Evolutionary conservation across 2,113 vertebrate species (phyloP), one percentile per base, ranked within the genome.

Genomic region (Penelope pileata): DNA sequence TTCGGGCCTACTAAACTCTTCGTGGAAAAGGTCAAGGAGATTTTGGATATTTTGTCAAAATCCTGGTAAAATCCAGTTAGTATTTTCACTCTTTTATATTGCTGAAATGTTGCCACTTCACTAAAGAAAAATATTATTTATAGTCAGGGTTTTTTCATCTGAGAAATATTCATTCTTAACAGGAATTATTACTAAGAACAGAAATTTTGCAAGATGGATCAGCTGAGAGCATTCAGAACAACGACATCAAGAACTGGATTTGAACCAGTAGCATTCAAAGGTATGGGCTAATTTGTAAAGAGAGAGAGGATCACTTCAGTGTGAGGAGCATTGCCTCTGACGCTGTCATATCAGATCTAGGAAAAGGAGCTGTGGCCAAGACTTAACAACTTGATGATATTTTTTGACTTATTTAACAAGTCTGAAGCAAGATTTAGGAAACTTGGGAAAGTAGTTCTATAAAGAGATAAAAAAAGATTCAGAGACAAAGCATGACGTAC

Each of bases 51-150:
- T 45, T 96, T 96, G 24, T 97, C 96, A 89, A 98, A 79, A 67
- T 99, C 98, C 32, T 53, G 94, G 8, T 98, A 95, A 66, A 99
- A 99, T 97, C 98, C 98, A 24, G 97, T 98, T 67, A 99, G 95
- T 69, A 99, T 96, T 43, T 98, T 97, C 2, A 98, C 98, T 91
- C 98, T 98, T 13, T 97, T 98, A 91, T 98, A 98, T 85, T 98
- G 98, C 83, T 98, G 98, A 82, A 99, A 98, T n/a, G 96, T 96
- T 13, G 98, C 93, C 51, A 94, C 97, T 83, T 98, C 98, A 40
- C 99, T 99, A 48, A 77, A 93, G 43, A 88, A 72, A 91, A 93
- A 87, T 4, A 85, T 50, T 40, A 84, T 70, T 86, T 85, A 56
- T 48, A 54, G 58, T 77, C 24, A 83, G 67, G 7, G 2, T 47